Base-by-base conservation (phyloP, 2,797 vertebrate species). In the Propithecus deckenii region DNA sequence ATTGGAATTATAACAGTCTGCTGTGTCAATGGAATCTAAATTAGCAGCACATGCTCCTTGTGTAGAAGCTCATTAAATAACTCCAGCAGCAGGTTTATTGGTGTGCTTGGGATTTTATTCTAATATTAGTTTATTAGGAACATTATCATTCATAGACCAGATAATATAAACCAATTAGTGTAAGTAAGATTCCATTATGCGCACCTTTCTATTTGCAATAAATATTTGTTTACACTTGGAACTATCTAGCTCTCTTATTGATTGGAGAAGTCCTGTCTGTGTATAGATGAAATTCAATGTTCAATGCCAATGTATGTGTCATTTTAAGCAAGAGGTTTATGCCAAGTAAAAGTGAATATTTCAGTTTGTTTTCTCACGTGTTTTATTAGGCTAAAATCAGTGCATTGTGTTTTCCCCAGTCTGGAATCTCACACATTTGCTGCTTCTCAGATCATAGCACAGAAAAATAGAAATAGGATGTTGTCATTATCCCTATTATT, bases 61-160 rank as follows among this genome's bases (percentile, higher is more conserved):
- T 18, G 1, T 86, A 79, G 96, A 95, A 87, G n/a, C n/a, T 76
- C 57, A n/a, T 91, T 96, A 93, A 96, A 90, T 88, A 97, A 95
- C 80, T 86, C 30, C 35, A 74, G 74, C 57, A 76, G 75, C 78
- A 87, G 76, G 72, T 89, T 59, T 96, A 67, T 22, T 86, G 79
- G 76, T 71, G 50, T 98, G 92, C 69, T 96, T 95, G 69, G 72
- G 38, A 63, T 94, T 89, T 96, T 59, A 78, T 98, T 96, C 90
- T n/a, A 96, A 96, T 94, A 69, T 46, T 91, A 76, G 86, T 78
- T 97, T 94, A 94, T 48, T 59, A 83, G 88, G 41, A 61, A 89
- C 57, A 75, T 95, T n/a, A 38, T 6, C 95, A 91, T 95, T 92
- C 71, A 46, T 25, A 23, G 67, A 80, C 91, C 86, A 75, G 41